Conservation (phyloP, 2,797 vertebrate genomes). For the Psittacula echo region DNA sequence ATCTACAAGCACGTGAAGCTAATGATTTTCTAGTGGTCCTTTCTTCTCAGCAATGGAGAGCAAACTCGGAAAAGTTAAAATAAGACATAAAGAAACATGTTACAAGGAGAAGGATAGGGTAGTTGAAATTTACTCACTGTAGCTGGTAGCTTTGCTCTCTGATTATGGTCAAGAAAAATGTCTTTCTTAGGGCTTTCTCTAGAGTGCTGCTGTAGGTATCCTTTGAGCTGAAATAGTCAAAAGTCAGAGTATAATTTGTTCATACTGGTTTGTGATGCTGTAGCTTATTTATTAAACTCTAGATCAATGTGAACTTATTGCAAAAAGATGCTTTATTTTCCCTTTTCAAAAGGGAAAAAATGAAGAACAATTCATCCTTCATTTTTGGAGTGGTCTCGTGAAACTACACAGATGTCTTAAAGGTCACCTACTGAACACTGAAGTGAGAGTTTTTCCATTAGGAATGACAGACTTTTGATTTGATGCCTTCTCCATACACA, state of each 20-base stretch:
- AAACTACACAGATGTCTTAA: neutral
- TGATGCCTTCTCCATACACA: neutral
- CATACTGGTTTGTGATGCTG: neutral
- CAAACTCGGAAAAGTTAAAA: neutral
- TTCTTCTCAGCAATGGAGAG: neutral
- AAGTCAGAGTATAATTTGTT: constrained; percentile 2
- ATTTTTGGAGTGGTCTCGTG: neutral
- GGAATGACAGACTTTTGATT: neutral
- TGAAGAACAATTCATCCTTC: neutral
- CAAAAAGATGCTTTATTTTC: neutral
- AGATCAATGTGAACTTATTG: neutral
- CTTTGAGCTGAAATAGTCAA: constrained; percentile 5
- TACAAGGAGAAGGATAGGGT: neutral
- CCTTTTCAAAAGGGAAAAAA: constrained; percentile 16
- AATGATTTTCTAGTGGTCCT: neutral
- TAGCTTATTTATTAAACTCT: constrained; percentile 13
- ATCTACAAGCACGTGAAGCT: neutral
- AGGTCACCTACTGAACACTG: neutral
- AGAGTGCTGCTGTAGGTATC: neutral
- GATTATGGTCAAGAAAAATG: neutral
- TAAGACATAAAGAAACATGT: neutral
- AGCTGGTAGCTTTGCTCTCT: neutral
- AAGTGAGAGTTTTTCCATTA: constrained; percentile 17
- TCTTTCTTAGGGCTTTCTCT: neutral
- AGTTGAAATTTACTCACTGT: neutral